Base-by-base conservation (phyloP, 2,797 vertebrate species). In the Chelmon rostratus region DNA sequence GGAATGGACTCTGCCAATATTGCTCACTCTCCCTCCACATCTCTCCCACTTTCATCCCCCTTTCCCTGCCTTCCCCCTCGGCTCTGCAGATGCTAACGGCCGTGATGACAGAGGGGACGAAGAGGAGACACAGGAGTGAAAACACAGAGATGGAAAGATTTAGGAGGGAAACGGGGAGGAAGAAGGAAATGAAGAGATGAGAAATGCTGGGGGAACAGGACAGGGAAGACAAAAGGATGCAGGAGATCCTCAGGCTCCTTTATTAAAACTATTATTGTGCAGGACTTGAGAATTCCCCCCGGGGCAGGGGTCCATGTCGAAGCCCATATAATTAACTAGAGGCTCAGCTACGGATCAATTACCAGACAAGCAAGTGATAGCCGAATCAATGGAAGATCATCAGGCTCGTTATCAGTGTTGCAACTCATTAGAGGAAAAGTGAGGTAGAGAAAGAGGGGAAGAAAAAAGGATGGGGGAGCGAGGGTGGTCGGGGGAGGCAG, bases 311-410 rank as follows among this genome's bases (percentile, higher is more conserved):
- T 96, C 97, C 97, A 97, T 98, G 98, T 98, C 98, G 97, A 97
- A 98, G 97, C 97, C 97, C 96, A 98, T 98, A 99, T 99, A 99
- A 99, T 99, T 99, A 99, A 99, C 98, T 98, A 97, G 97, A 98
- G 97, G 96, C 98, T 98, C 97, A 97, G 98, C 98, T 98, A 98
- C 96, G 97, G 98, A 99, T 99, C 98, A 99, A 99, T 99, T 99
- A 98, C 97, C 97, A 99, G 98, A 99, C 98, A 99, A 99, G 98
- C 97, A 98, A 99, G 98, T 99, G 98, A 99, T 99, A 97, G 98
- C 97, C 96, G 97, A 98, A 99, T 99, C 98, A 99, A 99, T 99
- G 97, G 97, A 97, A 99, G 98, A 99, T 99, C 98, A 99, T 99
- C 98, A 99, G 98, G 96, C 97, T 99, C 97, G 98, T 99, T 99